Evolutionary conservation across 1,140 invertebrate species (phyloP).

Genomic region (Scaptomyza graminum): DNA sequence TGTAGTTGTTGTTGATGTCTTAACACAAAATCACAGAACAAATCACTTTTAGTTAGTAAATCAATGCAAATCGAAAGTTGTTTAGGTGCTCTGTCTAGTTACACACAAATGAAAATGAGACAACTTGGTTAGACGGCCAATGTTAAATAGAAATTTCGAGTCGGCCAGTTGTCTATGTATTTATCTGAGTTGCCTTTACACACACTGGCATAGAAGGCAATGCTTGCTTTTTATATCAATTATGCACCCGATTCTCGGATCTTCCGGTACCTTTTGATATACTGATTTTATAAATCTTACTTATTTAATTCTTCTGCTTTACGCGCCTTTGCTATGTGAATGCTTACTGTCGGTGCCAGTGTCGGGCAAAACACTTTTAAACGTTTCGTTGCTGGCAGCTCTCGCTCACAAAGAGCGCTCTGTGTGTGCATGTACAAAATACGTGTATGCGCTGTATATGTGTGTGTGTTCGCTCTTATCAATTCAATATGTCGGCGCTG

Average conservation of each 20-base stretch:
- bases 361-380: constrained; percentile 79
- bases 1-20: constrained; percentile 48
- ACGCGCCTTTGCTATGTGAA: constrained; percentile 68
- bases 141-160: constrained; percentile 70
- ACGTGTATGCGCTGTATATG: constrained; percentile 4
- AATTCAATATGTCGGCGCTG: constrained; percentile 67
- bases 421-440: constrained; percentile 29
- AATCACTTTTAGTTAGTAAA: constrained; percentile 61
- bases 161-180: constrained; percentile 22
- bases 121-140: constrained; percentile 53
- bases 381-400: constrained; percentile 42
- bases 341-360: constrained; percentile 60
- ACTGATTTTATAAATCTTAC: constrained; percentile 36
- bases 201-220: constrained; percentile 94
- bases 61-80: constrained; percentile 38
- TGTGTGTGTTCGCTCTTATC: constrained; percentile 56
- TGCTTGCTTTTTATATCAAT: constrained; percentile 60
- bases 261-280: constrained; percentile 66
- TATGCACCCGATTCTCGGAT: constrained; percentile 34
- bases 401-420: constrained; percentile 49
- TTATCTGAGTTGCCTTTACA: constrained; percentile 89
- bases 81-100: constrained; percentile 50
- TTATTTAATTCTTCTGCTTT: constrained; percentile 50
- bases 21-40: constrained; percentile 81
- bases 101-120: constrained; percentile 81